phyloP scores from a whole-genome alignment of 2,113 vertebrate species.

The Amblyopsis rosae region DNA sequence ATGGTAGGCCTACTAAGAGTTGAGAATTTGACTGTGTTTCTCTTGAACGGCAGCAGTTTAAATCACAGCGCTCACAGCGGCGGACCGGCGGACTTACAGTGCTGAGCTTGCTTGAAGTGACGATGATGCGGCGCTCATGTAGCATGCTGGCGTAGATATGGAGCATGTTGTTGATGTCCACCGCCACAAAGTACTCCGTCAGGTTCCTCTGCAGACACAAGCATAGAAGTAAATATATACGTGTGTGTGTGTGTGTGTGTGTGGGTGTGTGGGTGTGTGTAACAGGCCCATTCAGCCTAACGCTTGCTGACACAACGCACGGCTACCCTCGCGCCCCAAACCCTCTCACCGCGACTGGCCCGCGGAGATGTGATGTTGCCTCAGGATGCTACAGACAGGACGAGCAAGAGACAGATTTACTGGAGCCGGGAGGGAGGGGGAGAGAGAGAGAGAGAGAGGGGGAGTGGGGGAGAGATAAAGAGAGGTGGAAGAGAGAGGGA shows the following conservation, averaged over 20 bases:
- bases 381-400: constrained; percentile 16
- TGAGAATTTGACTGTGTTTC: no score
- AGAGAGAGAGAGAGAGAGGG: not conserved
- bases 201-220: constrained; percentile 89
- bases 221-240: constrained; percentile 45
- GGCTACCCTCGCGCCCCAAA: not conserved
- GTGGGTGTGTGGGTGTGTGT: not conserved
- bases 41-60: no score
- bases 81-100: constrained; percentile 86
- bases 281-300: constrained; percentile 50
- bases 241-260: constrained; percentile 9
- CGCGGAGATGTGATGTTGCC: constrained; percentile 15
- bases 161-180: constrained; percentile 97
- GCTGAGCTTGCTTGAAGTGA: constrained; percentile 98
- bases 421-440: constrained; percentile 20
- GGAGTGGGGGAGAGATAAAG: not conserved
- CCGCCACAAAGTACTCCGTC: constrained; percentile 98
- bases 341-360: constrained; percentile 10
- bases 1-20: no score
- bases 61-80: not conserved
- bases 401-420: constrained; percentile 22
- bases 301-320: not conserved
- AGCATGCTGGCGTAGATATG: constrained; percentile 96
- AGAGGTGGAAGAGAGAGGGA: no score
- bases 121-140: constrained; percentile 91